Conservation (phyloP, 2,888 invertebrate species). For the Drosophila setosimentum region DNA sequence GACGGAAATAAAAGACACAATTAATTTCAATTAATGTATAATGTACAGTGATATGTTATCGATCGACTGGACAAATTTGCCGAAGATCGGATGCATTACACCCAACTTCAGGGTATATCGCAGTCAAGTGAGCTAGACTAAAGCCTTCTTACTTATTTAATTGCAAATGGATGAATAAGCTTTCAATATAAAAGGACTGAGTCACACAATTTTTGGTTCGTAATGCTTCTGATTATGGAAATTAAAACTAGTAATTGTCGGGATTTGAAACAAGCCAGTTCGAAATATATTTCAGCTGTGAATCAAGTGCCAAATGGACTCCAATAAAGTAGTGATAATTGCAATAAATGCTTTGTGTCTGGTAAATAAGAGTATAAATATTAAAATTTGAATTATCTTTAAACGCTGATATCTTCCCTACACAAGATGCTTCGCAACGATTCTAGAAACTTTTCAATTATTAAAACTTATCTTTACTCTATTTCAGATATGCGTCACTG, state of each 20-base stretch:
- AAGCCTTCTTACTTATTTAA: neutral
- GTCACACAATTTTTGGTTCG: neutral
- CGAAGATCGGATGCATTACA: neutral
- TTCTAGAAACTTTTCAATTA: neutral
- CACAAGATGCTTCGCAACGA: neutral
- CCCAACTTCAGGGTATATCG: neutral
- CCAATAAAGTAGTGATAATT: neutral
- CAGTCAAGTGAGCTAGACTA: neutral
- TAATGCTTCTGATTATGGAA: neutral
- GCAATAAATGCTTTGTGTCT: neutral
- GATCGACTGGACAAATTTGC: neutral
- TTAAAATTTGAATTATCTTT: no score
- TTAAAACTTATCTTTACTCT: neutral
- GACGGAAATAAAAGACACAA: neutral
- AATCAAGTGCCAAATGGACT: neutral
- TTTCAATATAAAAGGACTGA: neutral
- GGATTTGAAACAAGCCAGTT: neutral
- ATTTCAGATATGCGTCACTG: neutral
- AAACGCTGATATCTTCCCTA: neutral
- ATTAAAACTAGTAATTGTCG: neutral
- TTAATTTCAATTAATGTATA: neutral
- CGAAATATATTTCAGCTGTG: fast-evolving
- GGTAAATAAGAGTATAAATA: no score
- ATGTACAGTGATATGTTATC: neutral
- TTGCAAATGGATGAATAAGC: neutral